Evolutionary conservation across 1,140 invertebrate genomes (phyloP), one percentile per base, ranked within the genome.

Genomic region (Littorina saxatilis): DNA sequence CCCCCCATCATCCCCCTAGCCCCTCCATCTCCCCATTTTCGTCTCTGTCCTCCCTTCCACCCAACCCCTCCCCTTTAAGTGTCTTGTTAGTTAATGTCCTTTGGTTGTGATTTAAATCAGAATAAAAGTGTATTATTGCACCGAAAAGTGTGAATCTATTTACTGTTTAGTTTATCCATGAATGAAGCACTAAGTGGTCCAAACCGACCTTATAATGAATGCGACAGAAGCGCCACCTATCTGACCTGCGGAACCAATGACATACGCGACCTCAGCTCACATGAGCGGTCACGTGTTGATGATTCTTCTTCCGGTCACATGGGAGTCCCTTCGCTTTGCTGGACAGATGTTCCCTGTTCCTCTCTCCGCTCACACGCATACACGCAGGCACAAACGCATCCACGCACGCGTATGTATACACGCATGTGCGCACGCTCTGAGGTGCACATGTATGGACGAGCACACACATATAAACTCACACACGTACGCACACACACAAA

Each of bases 251-350:
- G 68, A 35, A 55, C 43, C 35, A 43, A 72, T 80, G 66, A 80
- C 43, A 39, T 66, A 29, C 78, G 63, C 63, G 66, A 52, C 66
- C 66, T 27, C 63, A 80, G 63, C 78, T 80, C 78, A 68, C 66
- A 20, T 52, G 78, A 80, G 78, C 40, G 78, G 78, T 80, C 78
- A 72, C 78, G 78, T 80, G 78, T 55, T 72, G 78, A 80, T 70
- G 43, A n/a, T 20, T 29, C 37, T 39, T 20, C 78, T 80, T 70
- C 63, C 66, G 39, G 78, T 72, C 63, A 52, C n/a, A 50, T 72
- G 63, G 66, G 78, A 7, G 15, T 29, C 23, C 35, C 52, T 80
- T 79, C 39, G 43, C 35, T 40, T 17, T 72, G 68, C 37, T 40
- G 23, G n/a, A 39, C 68, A 72, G 68, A 4, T 37, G 37, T 37